A percentile compares a stretch with the other conserved stretches of the same genome.
phyloP scores from a whole-genome alignment of 1,140 invertebrate species.

The Drosophila rhopaloa region DNA sequence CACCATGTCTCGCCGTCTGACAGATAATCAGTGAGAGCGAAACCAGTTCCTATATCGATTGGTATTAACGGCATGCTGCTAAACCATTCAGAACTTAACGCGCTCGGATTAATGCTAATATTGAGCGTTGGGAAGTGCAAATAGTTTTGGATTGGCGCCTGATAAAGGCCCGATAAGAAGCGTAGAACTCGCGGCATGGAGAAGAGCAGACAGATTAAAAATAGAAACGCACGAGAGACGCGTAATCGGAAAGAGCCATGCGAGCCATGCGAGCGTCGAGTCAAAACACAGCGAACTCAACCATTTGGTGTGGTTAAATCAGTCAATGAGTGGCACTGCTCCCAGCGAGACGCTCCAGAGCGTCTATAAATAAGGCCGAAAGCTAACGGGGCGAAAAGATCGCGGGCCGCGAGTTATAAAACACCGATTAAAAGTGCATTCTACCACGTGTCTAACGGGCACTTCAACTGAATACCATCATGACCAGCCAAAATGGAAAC shows the following conservation, averaged over 20 bases:
- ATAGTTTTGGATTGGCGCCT: constrained; percentile 20
- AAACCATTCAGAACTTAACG: constrained; percentile 25
- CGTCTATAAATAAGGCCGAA: constrained; percentile 14
- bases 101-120: constrained; percentile 8
- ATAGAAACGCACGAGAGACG: constrained; percentile 17
- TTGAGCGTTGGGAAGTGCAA: constrained; percentile 8
- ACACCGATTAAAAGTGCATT: constrained; percentile 63
- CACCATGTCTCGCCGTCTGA: constrained; percentile 24
- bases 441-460: constrained; percentile 45
- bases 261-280: neutral
- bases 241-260: neutral
- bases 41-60: constrained; percentile 19
- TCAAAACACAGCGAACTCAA: constrained; percentile 10
- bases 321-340: constrained; percentile 58
- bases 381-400: constrained; percentile 7
- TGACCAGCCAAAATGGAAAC: constrained; percentile 30
- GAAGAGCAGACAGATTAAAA: constrained; percentile 40
- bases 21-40: constrained; percentile 15
- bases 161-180: constrained; percentile 28
- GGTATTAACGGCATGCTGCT: constrained; percentile 3
- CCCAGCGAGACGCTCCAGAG: constrained; percentile 37
- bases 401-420: constrained; percentile 57
- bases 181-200: neutral
- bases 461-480: neutral
- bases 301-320: constrained; percentile 17